phyloP scores from a whole-genome alignment of 2,888 invertebrate species.

The Nycteola revayana region DNA sequence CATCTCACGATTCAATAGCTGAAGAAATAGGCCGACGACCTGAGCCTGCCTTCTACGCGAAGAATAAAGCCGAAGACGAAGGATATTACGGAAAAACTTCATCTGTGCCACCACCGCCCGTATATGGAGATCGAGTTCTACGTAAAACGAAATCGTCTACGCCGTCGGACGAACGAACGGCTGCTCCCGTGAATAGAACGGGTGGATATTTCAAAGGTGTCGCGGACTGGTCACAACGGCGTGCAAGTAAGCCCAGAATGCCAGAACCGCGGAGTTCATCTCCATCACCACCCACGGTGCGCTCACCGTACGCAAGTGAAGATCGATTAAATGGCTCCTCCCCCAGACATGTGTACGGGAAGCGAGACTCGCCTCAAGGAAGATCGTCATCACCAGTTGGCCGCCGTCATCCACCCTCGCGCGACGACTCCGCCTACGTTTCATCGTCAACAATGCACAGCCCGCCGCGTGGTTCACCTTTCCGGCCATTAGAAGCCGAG shows the following conservation, averaged over 20 bases:
- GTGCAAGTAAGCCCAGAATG: constrained; percentile 76
- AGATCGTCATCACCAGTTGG: constrained; percentile 66
- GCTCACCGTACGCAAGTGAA: constrained; percentile 67
- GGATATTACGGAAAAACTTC: constrained; percentile 71
- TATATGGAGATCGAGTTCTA: constrained; percentile 70
- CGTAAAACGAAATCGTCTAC: constrained; percentile 79
- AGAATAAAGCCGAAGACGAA: constrained; percentile 82
- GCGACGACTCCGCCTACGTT: constrained; percentile 81
- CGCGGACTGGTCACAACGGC: constrained; percentile 89
- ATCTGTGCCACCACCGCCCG: constrained; percentile 68
- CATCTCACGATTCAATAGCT: constrained; percentile 87
- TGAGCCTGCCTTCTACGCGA: constrained; percentile 87
- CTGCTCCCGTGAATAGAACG: constrained; percentile 64
- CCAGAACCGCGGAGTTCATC: constrained; percentile 75
- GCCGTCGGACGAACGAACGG: constrained; percentile 75
- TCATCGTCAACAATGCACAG: constrained; percentile 82
- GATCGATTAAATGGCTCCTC: constrained; percentile 67
- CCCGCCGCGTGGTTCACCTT: constrained; percentile 78
- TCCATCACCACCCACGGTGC: constrained; percentile 67
- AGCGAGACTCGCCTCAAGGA: constrained; percentile 69
- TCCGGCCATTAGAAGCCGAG: constrained; percentile 69
- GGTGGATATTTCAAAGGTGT: constrained; percentile 87
- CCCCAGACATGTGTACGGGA: constrained; percentile 67
- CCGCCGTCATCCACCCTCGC: constrained; percentile 74
- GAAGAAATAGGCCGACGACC: constrained; percentile 83